A percentile compares a stretch with the other conserved stretches of the same genome.
These are phyloP conservation scores for Rhynchophorus ferrugineus DNA, from an alignment of 1,140 invertebrate species.

Conservation along the genomic window DNA sequence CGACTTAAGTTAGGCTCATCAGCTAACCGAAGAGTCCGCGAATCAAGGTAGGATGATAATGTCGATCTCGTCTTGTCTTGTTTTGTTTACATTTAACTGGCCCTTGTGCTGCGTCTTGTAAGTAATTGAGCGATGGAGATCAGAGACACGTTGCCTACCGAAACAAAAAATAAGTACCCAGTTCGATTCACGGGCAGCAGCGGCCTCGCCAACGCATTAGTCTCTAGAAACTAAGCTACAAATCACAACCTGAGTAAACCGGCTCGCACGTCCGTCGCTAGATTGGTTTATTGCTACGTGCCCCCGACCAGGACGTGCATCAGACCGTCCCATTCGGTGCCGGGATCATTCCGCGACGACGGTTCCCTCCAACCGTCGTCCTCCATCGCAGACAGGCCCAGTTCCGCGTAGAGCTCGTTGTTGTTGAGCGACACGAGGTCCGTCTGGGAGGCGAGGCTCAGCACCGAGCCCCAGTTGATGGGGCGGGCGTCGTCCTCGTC, in stretches of 20 bases:
- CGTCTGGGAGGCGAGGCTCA: slow-evolving; percentile 75
- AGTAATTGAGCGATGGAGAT: slow-evolving; percentile 37
- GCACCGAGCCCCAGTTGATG: slow-evolving; percentile 86
- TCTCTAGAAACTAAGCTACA: slow-evolving; percentile 20
- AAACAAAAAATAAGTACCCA: slow-evolving; percentile 31
- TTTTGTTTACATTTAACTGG: no score
- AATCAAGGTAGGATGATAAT: no score
- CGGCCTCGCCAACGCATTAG: not conserved
- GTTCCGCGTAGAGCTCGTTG: slow-evolving; percentile 56
- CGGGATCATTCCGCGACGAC: slow-evolving; percentile 28
- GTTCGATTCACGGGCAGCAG: slow-evolving; percentile 19
- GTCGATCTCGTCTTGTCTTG: no score
- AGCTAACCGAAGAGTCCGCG: no score
- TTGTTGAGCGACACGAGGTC: slow-evolving; percentile 77
- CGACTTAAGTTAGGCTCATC: no score
- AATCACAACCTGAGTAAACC: slow-evolving; percentile 42
- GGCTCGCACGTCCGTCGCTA: slow-evolving; percentile 7
- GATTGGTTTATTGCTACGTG: slow-evolving; percentile 37
- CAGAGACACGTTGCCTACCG: slow-evolving; percentile 15
- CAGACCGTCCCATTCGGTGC: slow-evolving; percentile 39
- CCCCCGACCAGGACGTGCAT: slow-evolving; percentile 40
- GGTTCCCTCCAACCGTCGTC: slow-evolving; percentile 36
- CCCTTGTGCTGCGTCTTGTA: not conserved
- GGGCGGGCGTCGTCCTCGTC: slow-evolving; percentile 69
- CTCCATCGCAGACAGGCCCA: slow-evolving; percentile 35